Base-by-base conservation (phyloP, 2,113 vertebrate species). In the Ondatra zibethicus region DNA sequence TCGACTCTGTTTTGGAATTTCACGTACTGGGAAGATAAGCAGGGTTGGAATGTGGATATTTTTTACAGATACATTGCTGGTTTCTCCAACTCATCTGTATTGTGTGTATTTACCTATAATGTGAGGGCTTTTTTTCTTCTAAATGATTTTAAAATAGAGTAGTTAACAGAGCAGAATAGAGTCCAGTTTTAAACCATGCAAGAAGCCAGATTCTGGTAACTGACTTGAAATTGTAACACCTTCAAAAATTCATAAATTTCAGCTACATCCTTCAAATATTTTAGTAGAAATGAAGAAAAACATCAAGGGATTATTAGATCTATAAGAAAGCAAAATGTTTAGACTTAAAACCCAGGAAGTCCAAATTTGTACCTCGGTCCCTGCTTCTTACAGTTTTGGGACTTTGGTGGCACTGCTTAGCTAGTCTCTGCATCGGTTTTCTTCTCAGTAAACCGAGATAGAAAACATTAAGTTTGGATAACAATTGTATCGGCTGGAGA, bases 1-100 rank as follows among this genome's bases (percentile, higher is more conserved):
- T 10, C 47, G 25, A 77, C 25, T 82, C 65, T 85, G 82, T 96
- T 77, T 88, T 42, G 27, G 92, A 91, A 61, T 70, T 93, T 85
- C 6, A 70, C 17, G 89, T 13, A 17, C 11, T 87, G 33, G 33
- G n/a, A 45, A 4, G 36, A 89, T 89, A 55, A 89, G 50, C 55
- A 27, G 33, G 45, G 45, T 93, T 39, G 47, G 70, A 84, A 39
- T 39, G 63, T 19, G 36, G n/a, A 17, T 36, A 6, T 33, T 70
- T 84, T 73, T 78, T 58, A 73, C n/a, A 70, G 81, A 25, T 2
- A 14, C 1, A 4, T 11, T 17, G 42, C 52, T 82, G 58, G 13
- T 77, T 88, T 82, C 80, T 77, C 14, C 2, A 61, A 19, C 11
- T 52, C 14, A 7, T 58, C 3, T 25, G 31, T 70, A 5, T 88